These are phyloP conservation scores for Nemoura dubitans DNA, from an alignment of 2,888 invertebrate genomes.

Conservation along the genomic window DNA sequence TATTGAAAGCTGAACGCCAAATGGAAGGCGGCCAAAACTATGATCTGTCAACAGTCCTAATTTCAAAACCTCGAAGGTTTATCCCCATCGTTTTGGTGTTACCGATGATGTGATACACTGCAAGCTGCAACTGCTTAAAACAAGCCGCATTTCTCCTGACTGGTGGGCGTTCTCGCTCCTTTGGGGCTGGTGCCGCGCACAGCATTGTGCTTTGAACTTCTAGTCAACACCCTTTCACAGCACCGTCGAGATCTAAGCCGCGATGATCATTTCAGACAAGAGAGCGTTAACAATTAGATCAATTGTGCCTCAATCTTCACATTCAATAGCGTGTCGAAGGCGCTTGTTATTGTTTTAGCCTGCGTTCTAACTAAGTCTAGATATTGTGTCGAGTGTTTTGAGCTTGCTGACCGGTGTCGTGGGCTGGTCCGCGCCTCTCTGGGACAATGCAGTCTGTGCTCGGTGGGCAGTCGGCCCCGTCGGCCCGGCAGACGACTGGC, in stretches of 20 bases:
- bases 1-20: too few relatives aligned
- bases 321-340: too few relatives aligned
- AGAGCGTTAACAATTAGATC: neutral
- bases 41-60: neutral
- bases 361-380: neutral
- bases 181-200: neutral
- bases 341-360: too few relatives aligned
- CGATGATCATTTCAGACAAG: neutral
- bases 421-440: neutral
- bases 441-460: slow-evolving; percentile 30
- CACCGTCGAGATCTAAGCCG: neutral
- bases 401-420: neutral
- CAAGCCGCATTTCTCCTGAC: neutral
- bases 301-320: neutral
- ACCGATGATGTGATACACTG: neutral
- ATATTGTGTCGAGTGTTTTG: neutral
- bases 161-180: neutral
- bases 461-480: slow-evolving; percentile 34
- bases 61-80: neutral
- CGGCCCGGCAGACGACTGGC: slow-evolving; percentile 44
- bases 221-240: neutral
- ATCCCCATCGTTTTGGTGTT: neutral
- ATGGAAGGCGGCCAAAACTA: too few relatives aligned
- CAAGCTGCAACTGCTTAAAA: neutral
- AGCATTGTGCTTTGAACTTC: too few relatives aligned